phyloP scores from a whole-genome alignment of 2,113 vertebrate genomes.

The Pandion haliaetus region DNA sequence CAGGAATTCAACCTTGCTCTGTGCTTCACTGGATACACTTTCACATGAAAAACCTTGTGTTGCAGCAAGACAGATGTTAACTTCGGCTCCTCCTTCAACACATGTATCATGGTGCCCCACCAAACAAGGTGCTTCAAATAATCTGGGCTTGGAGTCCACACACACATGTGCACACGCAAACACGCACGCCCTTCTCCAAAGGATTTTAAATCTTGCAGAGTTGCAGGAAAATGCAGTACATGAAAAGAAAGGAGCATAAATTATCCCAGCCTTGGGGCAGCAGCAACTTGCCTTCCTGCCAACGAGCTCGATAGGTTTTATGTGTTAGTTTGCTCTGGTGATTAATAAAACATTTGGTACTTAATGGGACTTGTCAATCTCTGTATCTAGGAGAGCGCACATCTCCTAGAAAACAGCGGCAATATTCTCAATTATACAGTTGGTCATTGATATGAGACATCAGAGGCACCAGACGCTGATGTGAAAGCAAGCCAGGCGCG shows the following conservation, averaged over 20 bases:
- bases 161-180: not conserved
- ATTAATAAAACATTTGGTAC: not conserved
- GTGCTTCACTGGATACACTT: not conserved
- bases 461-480: fast-evolving
- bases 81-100: not conserved
- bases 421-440: not conserved
- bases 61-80: not conserved
- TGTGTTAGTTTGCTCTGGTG: not conserved
- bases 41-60: not conserved
- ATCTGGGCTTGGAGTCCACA: not conserved
- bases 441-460: fast-evolving
- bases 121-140: not conserved
- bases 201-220: not conserved
- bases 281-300: not conserved
- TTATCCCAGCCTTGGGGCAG: not conserved
- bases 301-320: not conserved
- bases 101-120: not conserved
- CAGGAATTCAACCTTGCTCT: not conserved
- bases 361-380: not conserved
- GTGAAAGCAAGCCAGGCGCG: not conserved
- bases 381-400: not conserved
- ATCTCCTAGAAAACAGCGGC: not conserved
- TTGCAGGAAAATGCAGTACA: not conserved
- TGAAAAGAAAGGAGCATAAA: not conserved
- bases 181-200: not conserved